Percentiles rank a stretch among this genome's conserved stretches.
Evolutionary conservation across 2,113 vertebrate species (phyloP).

Genomic region (Takifugu bimaculatus): DNA sequence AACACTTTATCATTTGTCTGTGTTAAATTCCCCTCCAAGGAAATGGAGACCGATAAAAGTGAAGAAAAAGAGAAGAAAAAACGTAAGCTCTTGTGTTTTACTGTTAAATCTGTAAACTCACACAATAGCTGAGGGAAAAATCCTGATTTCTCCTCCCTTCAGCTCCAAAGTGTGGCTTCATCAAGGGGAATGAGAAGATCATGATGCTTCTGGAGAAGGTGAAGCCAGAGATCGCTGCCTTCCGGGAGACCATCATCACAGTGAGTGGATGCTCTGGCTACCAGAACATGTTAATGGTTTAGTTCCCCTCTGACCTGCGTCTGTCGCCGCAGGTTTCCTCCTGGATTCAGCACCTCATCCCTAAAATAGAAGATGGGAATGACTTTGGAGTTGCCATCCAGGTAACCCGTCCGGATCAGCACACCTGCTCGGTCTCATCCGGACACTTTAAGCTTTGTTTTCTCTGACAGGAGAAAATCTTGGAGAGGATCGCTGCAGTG

Average conservation of each 20-base stretch:
- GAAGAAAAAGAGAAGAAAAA: constrained; percentile 81
- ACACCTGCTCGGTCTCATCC: rapidly evolving
- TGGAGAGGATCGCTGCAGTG: constrained; percentile 83
- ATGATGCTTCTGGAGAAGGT: constrained; percentile 70
- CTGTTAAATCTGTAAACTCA: neutral
- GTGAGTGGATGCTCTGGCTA: constrained; percentile 60
- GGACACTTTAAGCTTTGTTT: neutral
- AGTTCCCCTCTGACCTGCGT: neutral
- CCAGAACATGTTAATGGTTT: too few species aligned
- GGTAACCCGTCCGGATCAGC: constrained; percentile 55
- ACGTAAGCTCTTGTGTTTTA: constrained; percentile 42
- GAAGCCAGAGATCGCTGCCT: constrained; percentile 81
- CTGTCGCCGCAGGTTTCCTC: constrained; percentile 72
- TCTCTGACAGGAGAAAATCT: constrained; percentile 81
- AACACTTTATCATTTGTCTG: neutral
- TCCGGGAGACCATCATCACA: constrained; percentile 80
- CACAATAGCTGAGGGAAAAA: neutral
- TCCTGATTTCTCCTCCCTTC: neutral
- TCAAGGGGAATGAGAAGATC: constrained; percentile 81
- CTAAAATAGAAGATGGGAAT: constrained; percentile 90
- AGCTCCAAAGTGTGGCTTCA: constrained; percentile 86
- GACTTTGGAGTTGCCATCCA: constrained; percentile 90
- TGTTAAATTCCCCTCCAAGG: constrained; percentile 45
- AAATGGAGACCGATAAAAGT: constrained; percentile 87
- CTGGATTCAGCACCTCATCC: constrained; percentile 87